Conservation (phyloP, 2,113 vertebrate species). For the Arvicanthis niloticus region DNA sequence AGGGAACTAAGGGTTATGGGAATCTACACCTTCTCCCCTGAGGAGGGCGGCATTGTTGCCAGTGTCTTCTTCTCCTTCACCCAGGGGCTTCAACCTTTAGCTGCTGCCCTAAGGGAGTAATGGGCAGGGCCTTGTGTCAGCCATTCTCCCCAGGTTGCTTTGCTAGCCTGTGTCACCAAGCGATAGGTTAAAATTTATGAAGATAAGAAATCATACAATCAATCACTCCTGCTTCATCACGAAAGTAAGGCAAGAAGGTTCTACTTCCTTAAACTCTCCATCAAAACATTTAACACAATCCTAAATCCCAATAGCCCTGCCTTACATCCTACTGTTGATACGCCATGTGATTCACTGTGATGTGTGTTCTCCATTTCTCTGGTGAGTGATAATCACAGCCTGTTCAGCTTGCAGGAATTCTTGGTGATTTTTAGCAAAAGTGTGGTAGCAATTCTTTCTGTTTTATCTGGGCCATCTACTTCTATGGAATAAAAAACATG, state of each 20-base stretch:
- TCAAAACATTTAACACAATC: background rate
- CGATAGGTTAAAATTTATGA: background rate
- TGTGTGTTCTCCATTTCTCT: background rate
- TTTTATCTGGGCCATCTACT: background rate
- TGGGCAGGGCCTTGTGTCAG: too few species aligned
- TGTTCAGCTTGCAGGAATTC: background rate
- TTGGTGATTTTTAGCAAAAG: background rate
- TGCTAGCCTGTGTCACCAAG: too few species aligned
- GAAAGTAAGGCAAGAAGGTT: background rate
- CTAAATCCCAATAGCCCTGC: constrained; percentile 17
- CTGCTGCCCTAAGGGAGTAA: too few species aligned
- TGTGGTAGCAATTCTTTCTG: background rate
- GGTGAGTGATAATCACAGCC: background rate
- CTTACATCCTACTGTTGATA: background rate
- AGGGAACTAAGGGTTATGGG: too few species aligned
- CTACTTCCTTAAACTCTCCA: background rate
- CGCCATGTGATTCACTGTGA: background rate
- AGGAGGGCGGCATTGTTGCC: too few species aligned
- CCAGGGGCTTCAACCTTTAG: too few species aligned
- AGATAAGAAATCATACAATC: constrained; percentile 13
- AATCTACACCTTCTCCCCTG: too few species aligned
- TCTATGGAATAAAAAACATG: background rate
- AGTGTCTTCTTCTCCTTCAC: too few species aligned
- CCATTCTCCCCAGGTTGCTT: too few species aligned
- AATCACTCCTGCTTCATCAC: background rate